Conservation (phyloP, 2,113 vertebrate genomes). For the Rhinichthys klamathensis region DNA sequence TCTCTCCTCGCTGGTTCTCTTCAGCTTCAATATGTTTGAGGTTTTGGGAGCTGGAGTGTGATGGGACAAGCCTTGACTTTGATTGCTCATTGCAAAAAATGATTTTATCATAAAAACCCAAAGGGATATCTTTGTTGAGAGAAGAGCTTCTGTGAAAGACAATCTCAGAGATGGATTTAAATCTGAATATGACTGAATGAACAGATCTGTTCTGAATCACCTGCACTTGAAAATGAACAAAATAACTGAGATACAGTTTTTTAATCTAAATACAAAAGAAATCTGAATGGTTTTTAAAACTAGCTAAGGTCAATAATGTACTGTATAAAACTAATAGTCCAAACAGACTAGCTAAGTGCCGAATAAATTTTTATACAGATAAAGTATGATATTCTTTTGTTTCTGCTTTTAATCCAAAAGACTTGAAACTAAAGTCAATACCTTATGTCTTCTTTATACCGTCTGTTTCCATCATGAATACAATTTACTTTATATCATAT, state of each 20-base stretch:
- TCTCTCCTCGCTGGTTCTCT: constrained; percentile 13
- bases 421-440: background rate
- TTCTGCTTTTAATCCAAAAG: background rate
- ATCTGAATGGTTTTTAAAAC: background rate
- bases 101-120: background rate
- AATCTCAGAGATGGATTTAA: background rate
- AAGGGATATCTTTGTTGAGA: background rate
- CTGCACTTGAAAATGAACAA: background rate
- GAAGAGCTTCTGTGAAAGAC: background rate
- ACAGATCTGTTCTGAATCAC: constrained; percentile 10
- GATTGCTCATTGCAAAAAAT: background rate
- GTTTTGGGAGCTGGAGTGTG: background rate
- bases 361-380: background rate
- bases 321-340: background rate
- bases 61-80: constrained; percentile 30
- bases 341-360: background rate
- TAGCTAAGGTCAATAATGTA: background rate
- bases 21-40: constrained; percentile 8
- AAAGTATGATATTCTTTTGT: background rate
- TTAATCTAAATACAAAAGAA: background rate
- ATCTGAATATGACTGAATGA: constrained; percentile 1
- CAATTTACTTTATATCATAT: background rate
- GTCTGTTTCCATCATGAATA: background rate
- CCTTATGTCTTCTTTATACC: background rate
- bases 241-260: background rate